Evolutionary conservation across 2,888 invertebrate species (phyloP).

Genomic region (Rhingia rostrata): DNA sequence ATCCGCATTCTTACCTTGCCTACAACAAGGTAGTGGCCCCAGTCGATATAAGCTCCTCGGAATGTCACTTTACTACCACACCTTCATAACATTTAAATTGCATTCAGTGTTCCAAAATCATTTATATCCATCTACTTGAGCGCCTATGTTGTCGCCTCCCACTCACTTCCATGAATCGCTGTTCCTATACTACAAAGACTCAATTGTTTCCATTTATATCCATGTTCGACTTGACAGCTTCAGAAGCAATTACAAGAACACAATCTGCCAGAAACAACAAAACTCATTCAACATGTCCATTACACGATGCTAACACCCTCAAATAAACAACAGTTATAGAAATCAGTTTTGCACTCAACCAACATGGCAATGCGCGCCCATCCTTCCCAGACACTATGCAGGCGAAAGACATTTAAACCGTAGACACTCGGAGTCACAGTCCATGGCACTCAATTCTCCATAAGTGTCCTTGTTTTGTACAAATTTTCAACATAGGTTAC

Average conservation of each 20-base stretch:
- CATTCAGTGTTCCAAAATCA: too few relatives aligned
- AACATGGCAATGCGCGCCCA: constrained; percentile 4
- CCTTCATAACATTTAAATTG: too few relatives aligned
- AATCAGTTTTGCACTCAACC: constrained; percentile 54
- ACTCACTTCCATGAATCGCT: too few relatives aligned
- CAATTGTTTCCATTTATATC: constrained; percentile 49
- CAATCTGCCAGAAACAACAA: constrained; percentile 50
- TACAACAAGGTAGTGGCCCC: too few relatives aligned
- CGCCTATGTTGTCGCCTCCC: too few relatives aligned
- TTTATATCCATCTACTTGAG: too few relatives aligned
- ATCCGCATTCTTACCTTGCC: too few relatives aligned
- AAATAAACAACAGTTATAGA: constrained; percentile 67
- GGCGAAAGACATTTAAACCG: constrained; percentile 51
- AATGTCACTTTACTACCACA: too few relatives aligned
- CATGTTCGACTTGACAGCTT: constrained; percentile 62
- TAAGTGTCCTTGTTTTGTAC: constrained; percentile 66
- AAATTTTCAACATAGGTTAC: constrained; percentile 58
- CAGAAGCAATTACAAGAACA: constrained; percentile 54
- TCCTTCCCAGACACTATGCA: constrained; percentile 13
- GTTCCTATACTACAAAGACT: background rate
- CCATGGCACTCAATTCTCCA: constrained; percentile 62
- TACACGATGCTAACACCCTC: constrained; percentile 64
- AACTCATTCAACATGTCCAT: constrained; percentile 71
- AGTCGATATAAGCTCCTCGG: too few relatives aligned
- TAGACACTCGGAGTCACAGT: constrained; percentile 63